Evolutionary conservation across 2,113 vertebrate genomes (phyloP).

Genomic region (Paralichthys olivaceus): DNA sequence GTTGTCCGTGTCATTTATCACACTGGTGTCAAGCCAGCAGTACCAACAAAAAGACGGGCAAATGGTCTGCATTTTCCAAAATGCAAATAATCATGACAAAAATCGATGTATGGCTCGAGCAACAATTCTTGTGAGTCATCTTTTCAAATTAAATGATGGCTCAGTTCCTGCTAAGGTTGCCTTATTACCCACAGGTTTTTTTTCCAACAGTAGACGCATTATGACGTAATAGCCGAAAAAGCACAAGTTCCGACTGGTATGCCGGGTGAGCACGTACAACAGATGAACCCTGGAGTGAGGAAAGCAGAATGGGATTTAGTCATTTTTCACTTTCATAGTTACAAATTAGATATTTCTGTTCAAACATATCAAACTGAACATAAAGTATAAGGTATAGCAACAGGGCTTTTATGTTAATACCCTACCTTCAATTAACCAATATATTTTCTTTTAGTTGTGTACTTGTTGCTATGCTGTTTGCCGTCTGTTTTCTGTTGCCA

Average conservation of each 20-base stretch:
- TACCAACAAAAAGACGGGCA: constrained; percentile 27
- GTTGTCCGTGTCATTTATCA: constrained; percentile 56
- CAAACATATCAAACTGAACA: background rate
- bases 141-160: background rate
- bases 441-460: background rate
- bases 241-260: background rate
- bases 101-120: constrained; percentile 8
- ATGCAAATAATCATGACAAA: constrained; percentile 37
- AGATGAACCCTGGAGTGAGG: background rate
- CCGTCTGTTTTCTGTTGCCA: background rate
- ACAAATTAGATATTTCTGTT: background rate
- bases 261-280: background rate
- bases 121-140: background rate
- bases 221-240: background rate
- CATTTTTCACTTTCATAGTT: background rate
- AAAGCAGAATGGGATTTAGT: background rate
- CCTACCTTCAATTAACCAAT: background rate
- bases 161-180: background rate
- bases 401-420: background rate
- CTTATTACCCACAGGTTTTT: background rate
- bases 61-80: constrained; percentile 41
- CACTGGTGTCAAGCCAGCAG: constrained; percentile 9
- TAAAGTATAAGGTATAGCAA: too few species aligned
- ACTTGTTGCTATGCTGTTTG: background rate
- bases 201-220: background rate